Percentiles rank a stretch among this genome's conserved stretches.
phyloP scores from a whole-genome alignment of 2,113 vertebrate species.

The human (Homo sapiens) region DNA sequence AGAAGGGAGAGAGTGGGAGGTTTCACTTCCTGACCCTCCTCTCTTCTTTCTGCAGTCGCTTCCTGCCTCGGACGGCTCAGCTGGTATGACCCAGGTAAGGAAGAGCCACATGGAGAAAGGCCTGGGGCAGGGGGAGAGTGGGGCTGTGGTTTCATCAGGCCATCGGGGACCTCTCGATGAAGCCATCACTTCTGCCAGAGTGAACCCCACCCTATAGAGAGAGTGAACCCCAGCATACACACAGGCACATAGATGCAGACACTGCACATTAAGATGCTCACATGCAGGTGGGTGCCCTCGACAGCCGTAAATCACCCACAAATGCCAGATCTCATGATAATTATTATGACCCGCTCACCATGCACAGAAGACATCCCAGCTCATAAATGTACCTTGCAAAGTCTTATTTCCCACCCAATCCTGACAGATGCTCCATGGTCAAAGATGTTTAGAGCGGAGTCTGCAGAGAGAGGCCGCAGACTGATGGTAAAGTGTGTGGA shows the following conservation, averaged over 20 bases:
- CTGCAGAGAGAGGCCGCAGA: neutral
- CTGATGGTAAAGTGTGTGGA: neutral
- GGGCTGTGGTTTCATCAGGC: neutral
- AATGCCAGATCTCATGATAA: neutral
- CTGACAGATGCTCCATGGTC: neutral
- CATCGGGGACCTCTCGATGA: neutral
- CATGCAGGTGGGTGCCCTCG: no score
- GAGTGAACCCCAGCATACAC: neutral
- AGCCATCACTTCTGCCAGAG: neutral
- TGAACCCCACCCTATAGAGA: neutral
- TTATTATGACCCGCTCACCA: no score
- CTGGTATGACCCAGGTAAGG: constrained; percentile 53
- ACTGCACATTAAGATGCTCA: neutral
- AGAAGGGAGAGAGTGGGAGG: accelerated
- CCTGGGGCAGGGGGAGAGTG: accelerated
- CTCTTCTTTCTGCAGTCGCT: constrained; percentile 53
- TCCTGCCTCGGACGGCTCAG: neutral
- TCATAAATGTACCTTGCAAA: neutral
- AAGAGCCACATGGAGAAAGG: neutral
- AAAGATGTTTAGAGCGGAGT: neutral
- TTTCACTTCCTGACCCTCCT: constrained; percentile 30
- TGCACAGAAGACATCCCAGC: neutral
- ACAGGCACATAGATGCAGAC: neutral
- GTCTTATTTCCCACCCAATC: neutral
- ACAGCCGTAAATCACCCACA: accelerated